Conservation (phyloP, 2,888 invertebrate species). For the Eutolmus rufibarbis region DNA sequence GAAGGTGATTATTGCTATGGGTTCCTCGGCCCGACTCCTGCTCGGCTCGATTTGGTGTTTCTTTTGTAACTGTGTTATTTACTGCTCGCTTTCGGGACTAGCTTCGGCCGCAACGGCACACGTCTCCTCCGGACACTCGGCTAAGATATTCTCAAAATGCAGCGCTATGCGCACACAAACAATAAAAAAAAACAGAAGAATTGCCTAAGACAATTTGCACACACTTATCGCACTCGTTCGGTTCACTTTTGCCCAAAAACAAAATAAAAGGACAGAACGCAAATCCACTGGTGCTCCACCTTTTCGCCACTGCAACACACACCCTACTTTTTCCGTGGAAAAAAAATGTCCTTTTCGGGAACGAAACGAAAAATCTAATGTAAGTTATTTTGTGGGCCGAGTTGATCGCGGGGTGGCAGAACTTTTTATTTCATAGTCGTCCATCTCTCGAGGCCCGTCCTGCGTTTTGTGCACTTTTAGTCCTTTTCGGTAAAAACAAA, state of each 20-base stretch:
- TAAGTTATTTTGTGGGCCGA: neutral
- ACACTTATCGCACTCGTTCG: neutral
- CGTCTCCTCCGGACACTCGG: neutral
- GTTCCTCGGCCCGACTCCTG: neutral
- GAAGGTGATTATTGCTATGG: slow-evolving; percentile 33
- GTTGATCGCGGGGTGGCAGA: neutral
- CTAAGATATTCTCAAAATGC: neutral
- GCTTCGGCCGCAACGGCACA: neutral
- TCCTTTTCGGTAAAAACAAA: slow-evolving; percentile 28
- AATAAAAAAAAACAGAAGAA: neutral
- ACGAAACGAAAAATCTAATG: neutral
- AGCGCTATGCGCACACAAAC: neutral
- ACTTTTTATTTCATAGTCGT: neutral
- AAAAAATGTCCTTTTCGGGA: neutral
- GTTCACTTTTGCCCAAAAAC: neutral
- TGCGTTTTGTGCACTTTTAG: neutral
- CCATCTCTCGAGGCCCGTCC: neutral
- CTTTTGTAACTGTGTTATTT: neutral
- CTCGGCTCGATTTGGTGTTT: neutral
- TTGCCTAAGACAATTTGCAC: neutral
- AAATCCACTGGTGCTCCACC: neutral
- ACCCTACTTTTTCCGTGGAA: neutral
- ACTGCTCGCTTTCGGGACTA: neutral
- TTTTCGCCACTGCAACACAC: slow-evolving; percentile 25
- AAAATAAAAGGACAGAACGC: neutral